Evolutionary conservation across 2,888 invertebrate species (phyloP), one percentile per base, ranked within the genome.

Genomic region (Oxyteleia sp.): DNA sequence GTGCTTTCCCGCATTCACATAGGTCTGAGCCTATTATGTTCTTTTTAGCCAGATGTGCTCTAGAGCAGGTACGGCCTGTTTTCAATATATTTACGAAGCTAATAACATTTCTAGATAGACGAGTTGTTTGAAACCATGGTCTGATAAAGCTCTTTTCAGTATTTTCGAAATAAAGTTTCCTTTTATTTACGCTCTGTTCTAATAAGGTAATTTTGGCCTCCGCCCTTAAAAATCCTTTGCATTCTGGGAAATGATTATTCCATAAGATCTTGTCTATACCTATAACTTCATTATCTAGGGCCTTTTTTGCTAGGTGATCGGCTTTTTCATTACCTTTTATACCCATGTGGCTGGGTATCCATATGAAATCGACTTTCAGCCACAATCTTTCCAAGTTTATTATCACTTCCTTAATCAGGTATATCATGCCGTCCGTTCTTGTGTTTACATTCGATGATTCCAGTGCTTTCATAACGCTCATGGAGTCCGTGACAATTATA

Each of bases 241-340:
- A 26, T 5, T n/a, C n/a, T n/a, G n/a, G n/a, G n/a, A n/a, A n/a
- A n/a, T n/a, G n/a, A n/a, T n/a, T n/a, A 26, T 26, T 26, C 5
- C 26, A 26, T 26, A 26, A 26, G 18, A 3, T 51, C 18, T 8
- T n/a, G n/a, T n/a, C n/a, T n/a, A n/a, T n/a, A n/a, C n/a, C n/a
- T n/a, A n/a, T n/a, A n/a, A n/a, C n/a, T n/a, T n/a, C n/a, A n/a
- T n/a, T n/a, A n/a, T n/a, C n/a, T n/a, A 38, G n/a, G 16, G 61
- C 43, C 13, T 26, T 2, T 23, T 45, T 63, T 4, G 47, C 63
- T 3, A 16, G 11, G 4, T 4, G n/a, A 13, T 63, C 63, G 0
- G 63, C 63, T 26, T 7, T 18, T 32, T 45, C 63, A 45, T 63
- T 63, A 1, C 63, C 45, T 15, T 29, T 13, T 1, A 63, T 63